Evolutionary conservation across 2,888 invertebrate species (phyloP), one percentile per base, ranked within the genome.

Genomic region (Plebejus anna): DNA sequence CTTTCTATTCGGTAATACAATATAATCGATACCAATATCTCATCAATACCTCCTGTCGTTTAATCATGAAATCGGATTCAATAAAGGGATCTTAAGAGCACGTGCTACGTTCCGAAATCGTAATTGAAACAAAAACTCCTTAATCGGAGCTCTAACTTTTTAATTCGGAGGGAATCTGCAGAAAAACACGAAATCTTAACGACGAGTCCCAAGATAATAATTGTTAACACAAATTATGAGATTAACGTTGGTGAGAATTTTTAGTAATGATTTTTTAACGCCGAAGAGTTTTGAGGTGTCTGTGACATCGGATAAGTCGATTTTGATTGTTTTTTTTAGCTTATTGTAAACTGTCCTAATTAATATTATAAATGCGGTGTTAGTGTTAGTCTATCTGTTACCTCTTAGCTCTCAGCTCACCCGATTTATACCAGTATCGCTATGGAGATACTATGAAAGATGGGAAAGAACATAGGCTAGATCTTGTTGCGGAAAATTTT

Each of bases 141-240:
- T 73, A 73, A 73, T 55, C 55, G 73, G 66, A 61, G 66, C 61
- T 28, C 1, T 66, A 66, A 66, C 66, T 66, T 66, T 66, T 66
- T 66, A 66, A 66, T 66, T 36, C 28, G 36, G 16, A 4, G 66
- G 32, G 36, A 32, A 32, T 16, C 32, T 36, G 16, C 66, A 28
- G 66, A 36, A 66, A 66, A 66, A 66, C 66, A 61, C 28, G 61
- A 61, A 36, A 66, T 66, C 16, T 66, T 66, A 66, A 66, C 66
- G 61, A 66, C 28, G 66, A 66, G 66, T 66, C 66, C 66, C 66
- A 36, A 66, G 66, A 66, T 32, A 36, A 36, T 66, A 13, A 66
- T 36, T 66, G 66, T 36, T 32, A 66, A 36, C 32, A 16, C 13
- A 66, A 66, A 66, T 66, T 66, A 66, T 66, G 66, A 32, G 36